Evolutionary conservation across 2,888 invertebrate species (phyloP).

Genomic region (Drosophila pseudotalamancana): DNA sequence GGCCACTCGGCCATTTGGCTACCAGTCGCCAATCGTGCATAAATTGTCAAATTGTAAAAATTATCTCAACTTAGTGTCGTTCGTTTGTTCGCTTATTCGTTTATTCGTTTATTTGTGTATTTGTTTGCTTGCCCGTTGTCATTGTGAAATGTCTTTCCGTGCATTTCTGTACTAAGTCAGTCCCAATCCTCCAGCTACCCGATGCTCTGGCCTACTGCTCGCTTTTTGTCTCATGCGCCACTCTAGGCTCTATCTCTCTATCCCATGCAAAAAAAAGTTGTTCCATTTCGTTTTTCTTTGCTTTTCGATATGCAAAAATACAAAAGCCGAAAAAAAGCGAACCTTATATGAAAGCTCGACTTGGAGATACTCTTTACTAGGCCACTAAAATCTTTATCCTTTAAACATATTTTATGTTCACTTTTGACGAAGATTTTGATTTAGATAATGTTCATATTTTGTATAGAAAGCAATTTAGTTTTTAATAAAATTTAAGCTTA

Average conservation of each 20-base stretch:
- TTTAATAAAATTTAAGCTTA: no score
- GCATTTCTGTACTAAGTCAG: constrained; percentile 60
- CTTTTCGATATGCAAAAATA: constrained; percentile 66
- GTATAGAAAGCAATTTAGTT: no score
- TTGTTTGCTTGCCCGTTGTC: constrained; percentile 35
- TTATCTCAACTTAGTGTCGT: constrained; percentile 76
- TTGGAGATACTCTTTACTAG: constrained; percentile 3
- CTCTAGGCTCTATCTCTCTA: no score
- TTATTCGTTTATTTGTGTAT: constrained; percentile 19
- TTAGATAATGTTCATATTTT: no score
- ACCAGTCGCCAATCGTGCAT: constrained; percentile 70
- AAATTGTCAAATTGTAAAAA: constrained; percentile 82
- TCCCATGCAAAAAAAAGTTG: constrained; percentile 47
- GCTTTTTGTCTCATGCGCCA: constrained; percentile 22
- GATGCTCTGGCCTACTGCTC: constrained; percentile 28
- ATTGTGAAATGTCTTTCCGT: constrained; percentile 74
- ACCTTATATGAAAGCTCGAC: neutral
- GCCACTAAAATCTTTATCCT: no score
- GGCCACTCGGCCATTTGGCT: constrained; percentile 24
- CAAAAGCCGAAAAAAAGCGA: constrained; percentile 17
- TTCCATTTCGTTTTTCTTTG: constrained; percentile 67
- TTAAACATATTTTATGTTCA: no score
- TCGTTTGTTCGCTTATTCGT: constrained; percentile 32
- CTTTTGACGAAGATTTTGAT: no score
- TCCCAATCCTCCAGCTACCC: constrained; percentile 31